phyloP scores from a whole-genome alignment of 2,113 vertebrate species.

The Sclerurus mexicanus region DNA sequence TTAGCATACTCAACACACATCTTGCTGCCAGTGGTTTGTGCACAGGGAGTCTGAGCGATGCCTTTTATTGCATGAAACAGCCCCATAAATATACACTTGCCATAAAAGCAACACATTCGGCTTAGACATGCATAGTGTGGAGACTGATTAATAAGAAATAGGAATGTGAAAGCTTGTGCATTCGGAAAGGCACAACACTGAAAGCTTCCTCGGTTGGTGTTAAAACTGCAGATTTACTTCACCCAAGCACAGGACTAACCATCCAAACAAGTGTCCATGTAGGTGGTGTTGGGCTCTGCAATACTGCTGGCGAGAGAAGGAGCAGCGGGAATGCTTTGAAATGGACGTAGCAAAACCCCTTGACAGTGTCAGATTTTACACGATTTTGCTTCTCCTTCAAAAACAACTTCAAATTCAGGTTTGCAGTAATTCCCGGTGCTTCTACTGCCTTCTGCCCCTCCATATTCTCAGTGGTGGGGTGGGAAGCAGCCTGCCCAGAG shows the following conservation, averaged over 20 bases:
- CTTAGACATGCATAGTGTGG: background rate
- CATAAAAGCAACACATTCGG: background rate
- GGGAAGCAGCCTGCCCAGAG: background rate
- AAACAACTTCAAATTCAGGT: background rate
- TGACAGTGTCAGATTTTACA: background rate
- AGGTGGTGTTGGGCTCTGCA: background rate
- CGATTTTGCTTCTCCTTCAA: background rate
- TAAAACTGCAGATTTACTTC: background rate
- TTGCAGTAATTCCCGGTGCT: background rate
- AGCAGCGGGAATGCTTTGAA: background rate
- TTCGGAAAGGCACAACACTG: rapidly evolving
- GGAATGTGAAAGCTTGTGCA: background rate
- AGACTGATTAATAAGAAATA: background rate
- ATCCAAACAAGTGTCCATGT: background rate
- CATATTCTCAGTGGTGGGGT: background rate
- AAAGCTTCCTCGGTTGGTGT: background rate
- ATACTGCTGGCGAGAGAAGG: background rate
- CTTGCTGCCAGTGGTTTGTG: background rate
- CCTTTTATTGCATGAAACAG: background rate
- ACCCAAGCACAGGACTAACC: background rate
- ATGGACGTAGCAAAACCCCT: background rate
- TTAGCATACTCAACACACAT: background rate
- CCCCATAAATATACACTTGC: background rate
- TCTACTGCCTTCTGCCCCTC: background rate
- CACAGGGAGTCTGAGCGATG: background rate